Evolutionary conservation across 2,888 invertebrate species (phyloP).

Genomic region (Pollenia griseotomentosa): DNA sequence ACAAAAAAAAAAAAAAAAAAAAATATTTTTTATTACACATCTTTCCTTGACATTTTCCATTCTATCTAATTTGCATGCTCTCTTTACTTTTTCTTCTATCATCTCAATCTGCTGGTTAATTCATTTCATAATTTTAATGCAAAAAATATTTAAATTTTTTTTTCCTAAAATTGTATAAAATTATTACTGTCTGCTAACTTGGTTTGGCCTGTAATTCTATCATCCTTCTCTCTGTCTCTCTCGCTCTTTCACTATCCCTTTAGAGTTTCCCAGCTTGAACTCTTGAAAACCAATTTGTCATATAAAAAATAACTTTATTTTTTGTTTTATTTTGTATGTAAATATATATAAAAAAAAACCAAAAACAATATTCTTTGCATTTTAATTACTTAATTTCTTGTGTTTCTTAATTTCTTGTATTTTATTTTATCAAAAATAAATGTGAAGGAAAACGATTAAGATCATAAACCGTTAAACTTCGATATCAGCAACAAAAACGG

Average conservation of each 20-base stretch:
- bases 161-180: too few species aligned
- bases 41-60: conserved; percentile 6
- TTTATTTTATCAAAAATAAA: background rate
- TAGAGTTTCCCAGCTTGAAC: conserved; percentile 62
- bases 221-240: background rate
- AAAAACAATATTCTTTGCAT: conserved; percentile 56
- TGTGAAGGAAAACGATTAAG: background rate
- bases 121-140: conserved; percentile 24
- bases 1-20: background rate
- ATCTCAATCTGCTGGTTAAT: conserved; percentile 9
- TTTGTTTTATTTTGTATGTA: conserved; percentile 25
- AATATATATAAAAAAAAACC: conserved; percentile 49
- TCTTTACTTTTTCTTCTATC: background rate
- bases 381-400: conserved; percentile 44
- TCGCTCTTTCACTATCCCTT: conserved; percentile 56
- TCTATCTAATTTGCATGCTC: background rate
- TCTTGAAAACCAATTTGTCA: conserved; percentile 65
- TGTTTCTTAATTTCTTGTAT: conserved; percentile 13
- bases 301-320: conserved; percentile 9
- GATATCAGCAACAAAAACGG: background rate
- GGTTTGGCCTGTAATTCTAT: background rate
- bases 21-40: background rate
- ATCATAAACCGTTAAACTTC: conserved; percentile 7
- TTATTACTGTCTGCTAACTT: background rate
- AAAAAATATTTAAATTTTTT: conserved; percentile 17